Conservation (phyloP, 2,888 invertebrate species). For the Oxytorus armatus region DNA sequence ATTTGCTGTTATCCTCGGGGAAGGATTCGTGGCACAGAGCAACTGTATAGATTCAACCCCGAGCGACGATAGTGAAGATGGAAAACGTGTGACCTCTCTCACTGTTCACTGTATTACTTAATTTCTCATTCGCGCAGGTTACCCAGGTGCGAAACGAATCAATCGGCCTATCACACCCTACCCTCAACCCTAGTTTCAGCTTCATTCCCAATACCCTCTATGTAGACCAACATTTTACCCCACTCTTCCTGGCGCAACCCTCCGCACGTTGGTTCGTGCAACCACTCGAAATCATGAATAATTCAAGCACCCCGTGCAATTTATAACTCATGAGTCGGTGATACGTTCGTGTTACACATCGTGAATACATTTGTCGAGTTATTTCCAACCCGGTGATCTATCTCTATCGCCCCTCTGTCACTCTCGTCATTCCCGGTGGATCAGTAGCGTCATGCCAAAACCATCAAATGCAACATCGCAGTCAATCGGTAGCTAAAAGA, state of each 20-base stretch:
- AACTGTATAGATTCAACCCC: conserved; percentile 2
- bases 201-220: conserved; percentile 42
- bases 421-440: conserved; percentile 5
- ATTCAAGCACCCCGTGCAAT: conserved; percentile 66
- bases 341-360: conserved; percentile 69
- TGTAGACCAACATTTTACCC: conserved; percentile 6
- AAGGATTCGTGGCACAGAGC: conserved; percentile 13
- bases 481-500: not conserved
- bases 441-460: conserved; percentile 15
- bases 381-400: conserved; percentile 51
- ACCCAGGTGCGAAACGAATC: conserved; percentile 67
- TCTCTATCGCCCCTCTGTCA: conserved; percentile 5
- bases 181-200: conserved; percentile 41
- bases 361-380: conserved; percentile 69
- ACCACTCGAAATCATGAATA: conserved; percentile 67
- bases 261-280: conserved; percentile 52
- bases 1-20: conserved; percentile 33
- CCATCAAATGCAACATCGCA: conserved; percentile 42
- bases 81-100: conserved; percentile 39
- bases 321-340: conserved; percentile 70
- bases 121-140: conserved; percentile 65
- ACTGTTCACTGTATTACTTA: conserved; percentile 57
- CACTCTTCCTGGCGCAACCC: conserved; percentile 16
- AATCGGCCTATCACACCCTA: conserved; percentile 63
- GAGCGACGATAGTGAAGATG: conserved; percentile 8